A percentile compares a stretch with the other conserved stretches of the same genome.
Conservation (phyloP, 2,888 invertebrate genomes). For the Eupithecia tripunctaria region DNA sequence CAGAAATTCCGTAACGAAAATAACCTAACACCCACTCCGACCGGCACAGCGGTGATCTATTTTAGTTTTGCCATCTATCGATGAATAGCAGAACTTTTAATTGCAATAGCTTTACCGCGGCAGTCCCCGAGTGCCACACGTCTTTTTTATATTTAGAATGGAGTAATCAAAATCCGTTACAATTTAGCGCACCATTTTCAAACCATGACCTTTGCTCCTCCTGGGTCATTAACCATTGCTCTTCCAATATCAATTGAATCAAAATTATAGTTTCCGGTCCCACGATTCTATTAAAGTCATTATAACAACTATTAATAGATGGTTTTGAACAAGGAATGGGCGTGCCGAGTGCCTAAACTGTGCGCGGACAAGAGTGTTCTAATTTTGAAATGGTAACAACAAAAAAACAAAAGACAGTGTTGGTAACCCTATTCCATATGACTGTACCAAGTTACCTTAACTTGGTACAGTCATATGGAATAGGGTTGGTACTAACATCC, state of each 20-base stretch:
- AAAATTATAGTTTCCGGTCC: conserved; percentile 55
- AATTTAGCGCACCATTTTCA: conserved; percentile 41
- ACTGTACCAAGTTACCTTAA: too few species aligned
- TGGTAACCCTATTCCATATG: too few species aligned
- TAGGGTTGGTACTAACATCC: too few species aligned
- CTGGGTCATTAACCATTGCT: conserved; percentile 46
- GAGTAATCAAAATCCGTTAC: conserved; percentile 34
- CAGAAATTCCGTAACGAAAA: too few species aligned
- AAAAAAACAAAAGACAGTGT: background rate
- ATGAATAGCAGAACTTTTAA: too few species aligned
- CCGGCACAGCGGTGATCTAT: too few species aligned
- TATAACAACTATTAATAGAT: conserved; percentile 45
- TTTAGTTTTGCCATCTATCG: too few species aligned
- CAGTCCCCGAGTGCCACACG: too few species aligned
- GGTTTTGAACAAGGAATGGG: conserved; percentile 54
- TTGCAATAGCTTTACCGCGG: too few species aligned
- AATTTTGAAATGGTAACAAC: conserved; percentile 46
- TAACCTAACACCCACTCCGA: too few species aligned
- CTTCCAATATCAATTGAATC: conserved; percentile 45
- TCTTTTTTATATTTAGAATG: background rate
- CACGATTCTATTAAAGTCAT: conserved; percentile 48
- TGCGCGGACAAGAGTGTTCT: conserved; percentile 51
- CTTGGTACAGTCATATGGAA: background rate
- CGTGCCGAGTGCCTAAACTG: conserved; percentile 45
- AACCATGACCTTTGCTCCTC: conserved; percentile 42